Evolutionary conservation across 1,140 invertebrate species (phyloP), one percentile per base, ranked within the genome.

Genomic region (Penaeus indicus): DNA sequence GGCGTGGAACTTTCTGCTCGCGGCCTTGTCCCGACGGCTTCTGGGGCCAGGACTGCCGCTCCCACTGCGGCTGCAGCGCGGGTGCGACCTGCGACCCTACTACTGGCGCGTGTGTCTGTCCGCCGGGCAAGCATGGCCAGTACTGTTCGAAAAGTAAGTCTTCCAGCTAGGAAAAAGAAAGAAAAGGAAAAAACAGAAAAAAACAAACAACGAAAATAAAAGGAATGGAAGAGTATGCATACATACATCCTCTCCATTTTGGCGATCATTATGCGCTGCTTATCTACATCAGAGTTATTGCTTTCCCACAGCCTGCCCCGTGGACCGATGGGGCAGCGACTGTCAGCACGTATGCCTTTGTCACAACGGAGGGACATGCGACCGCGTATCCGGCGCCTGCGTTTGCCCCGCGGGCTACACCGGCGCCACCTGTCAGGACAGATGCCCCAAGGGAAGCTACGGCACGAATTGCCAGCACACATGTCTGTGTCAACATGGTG

Each of bases 331-430:
- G 91, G 94, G 83, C 75, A 94, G 95, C 75, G 94, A 96, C 75
- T 99, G 98, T 92, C 93, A 93, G n/a, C 96, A 97, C 91, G 93
- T 93, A 22, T 93, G 94, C 77, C 99, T 98, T 92, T 95, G 97
- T 90, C 93, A 94, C 67, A 94, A 94, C 91, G 93, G 5, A 95
- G 95, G 81, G 94, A 90, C 86, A 97, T 96, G 92, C 97, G 97
- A 1, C 93, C 94, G 62, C 94, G 94, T 90, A 97, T 97, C 92
- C 54, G 97, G 97, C 21, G 93, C 94, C 88, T 98, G 97, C 92
- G 94, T 94, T 86, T 98, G 97, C 92, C 92, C 95, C 89, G 96
- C 97, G 47, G 98, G 97, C 8, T 97, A 96, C 96, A 95, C 94
- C 16, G 97, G 97, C 1, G 92, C 94, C 54, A 94, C 94, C 67